phyloP scores from a whole-genome alignment of 2,797 vertebrate genomes.

The Sphaeramia orbicularis region DNA sequence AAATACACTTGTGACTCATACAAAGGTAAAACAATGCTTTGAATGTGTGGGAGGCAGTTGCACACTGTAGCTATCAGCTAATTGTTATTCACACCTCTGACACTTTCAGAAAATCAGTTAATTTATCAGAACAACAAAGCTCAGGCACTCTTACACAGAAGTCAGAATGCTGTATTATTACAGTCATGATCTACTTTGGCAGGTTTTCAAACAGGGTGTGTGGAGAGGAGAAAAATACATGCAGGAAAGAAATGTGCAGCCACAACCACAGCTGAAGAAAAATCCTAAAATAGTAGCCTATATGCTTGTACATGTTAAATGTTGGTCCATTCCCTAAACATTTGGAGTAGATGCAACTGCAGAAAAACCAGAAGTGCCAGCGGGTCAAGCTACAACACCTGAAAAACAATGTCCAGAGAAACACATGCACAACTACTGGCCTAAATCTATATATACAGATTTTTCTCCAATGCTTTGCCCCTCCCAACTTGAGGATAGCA shows the following conservation, averaged over 20 bases:
- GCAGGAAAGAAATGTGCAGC: constrained; percentile 24
- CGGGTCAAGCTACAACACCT: constrained; percentile 37
- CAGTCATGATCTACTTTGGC: constrained; percentile 42
- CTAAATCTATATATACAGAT: constrained; percentile 26
- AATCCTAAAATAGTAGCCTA: constrained; percentile 20
- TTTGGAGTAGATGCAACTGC: constrained; percentile 2
- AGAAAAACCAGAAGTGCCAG: constrained; percentile 33
- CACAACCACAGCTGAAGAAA: constrained; percentile 39
- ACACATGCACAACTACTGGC: neutral
- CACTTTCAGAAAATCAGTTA: constrained; percentile 30
- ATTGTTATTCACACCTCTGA: constrained; percentile 11
- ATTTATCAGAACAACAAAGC: constrained; percentile 33
- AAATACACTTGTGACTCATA: constrained; percentile 4
- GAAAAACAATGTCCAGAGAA: constrained; percentile 29
- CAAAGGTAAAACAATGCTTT: constrained; percentile 19
- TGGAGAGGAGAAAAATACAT: neutral
- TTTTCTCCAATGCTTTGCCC: constrained; percentile 23
- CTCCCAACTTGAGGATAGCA: constrained; percentile 48
- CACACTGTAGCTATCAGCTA: neutral
- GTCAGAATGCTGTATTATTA: constrained; percentile 33
- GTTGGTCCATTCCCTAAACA: constrained; percentile 11
- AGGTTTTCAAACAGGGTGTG: constrained; percentile 24
- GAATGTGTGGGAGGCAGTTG: constrained; percentile 15
- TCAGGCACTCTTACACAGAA: constrained; percentile 14
- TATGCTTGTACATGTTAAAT: constrained; percentile 34